Conservation (phyloP, 2,113 vertebrate genomes). For the Atractosteus spatula region DNA sequence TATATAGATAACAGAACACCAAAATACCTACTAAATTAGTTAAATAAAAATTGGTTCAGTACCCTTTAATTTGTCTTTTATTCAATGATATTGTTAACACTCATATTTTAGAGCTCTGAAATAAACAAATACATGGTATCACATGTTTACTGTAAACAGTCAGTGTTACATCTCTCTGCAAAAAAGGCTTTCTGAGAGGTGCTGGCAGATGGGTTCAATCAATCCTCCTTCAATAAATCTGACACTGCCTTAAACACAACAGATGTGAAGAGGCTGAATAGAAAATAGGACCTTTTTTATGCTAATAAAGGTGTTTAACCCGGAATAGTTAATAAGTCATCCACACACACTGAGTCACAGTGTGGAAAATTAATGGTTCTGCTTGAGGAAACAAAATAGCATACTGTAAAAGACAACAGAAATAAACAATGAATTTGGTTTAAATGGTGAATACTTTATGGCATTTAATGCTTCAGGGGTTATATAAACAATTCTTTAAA, state of each 20-base stretch:
- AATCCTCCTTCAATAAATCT: constrained; percentile 32
- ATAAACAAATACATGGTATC: not conserved
- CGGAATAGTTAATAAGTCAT: constrained; percentile 22
- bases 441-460: too few relatives aligned
- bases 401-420: too few relatives aligned
- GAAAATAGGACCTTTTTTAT: constrained; percentile 32
- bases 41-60: too few relatives aligned
- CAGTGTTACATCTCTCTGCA: not conserved
- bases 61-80: too few relatives aligned
- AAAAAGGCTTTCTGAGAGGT: constrained; percentile 1
- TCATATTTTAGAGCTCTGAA: too few relatives aligned
- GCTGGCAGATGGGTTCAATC: constrained; percentile 36
- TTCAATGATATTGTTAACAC: too few relatives aligned
- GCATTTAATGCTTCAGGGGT: too few relatives aligned
- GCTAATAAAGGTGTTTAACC: constrained; percentile 37
- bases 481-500: too few relatives aligned
- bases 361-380: not conserved
- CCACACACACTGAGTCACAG: not conserved
- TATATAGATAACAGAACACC: too few relatives aligned
- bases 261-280: constrained; percentile 27
- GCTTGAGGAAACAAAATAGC: too few relatives aligned
- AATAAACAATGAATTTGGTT: too few relatives aligned
- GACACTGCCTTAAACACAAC: constrained; percentile 9
- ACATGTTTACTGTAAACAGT: not conserved
- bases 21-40: too few relatives aligned